Evolutionary conservation across 92 coral and sea anemone genomes (phyloP).

Genomic region (Actinernus sp.): DNA sequence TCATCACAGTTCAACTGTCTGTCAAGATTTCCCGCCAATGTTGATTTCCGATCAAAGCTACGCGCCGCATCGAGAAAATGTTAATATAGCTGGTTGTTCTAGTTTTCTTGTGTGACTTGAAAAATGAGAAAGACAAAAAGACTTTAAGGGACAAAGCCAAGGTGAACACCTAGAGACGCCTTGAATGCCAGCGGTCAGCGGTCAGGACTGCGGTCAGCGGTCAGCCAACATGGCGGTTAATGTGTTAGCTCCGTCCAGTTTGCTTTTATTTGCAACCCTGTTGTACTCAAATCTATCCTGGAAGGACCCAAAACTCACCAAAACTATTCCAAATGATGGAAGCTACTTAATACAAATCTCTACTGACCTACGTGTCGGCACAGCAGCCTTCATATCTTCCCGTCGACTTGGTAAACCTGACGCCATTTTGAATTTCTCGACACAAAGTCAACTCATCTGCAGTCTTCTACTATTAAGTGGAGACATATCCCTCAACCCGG

Average conservation of each 20-base stretch:
- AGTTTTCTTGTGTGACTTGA: too few species aligned
- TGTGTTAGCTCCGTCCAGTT: constrained; percentile 17
- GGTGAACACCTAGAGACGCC: too few species aligned
- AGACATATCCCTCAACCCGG: constrained; percentile 39
- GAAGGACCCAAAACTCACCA: constrained; percentile 30
- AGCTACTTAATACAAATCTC: constrained; percentile 26
- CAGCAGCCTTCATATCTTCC: constrained; percentile 20
- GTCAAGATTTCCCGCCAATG: too few species aligned
- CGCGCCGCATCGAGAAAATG: too few species aligned
- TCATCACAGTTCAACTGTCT: too few species aligned
- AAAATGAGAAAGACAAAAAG: too few species aligned
- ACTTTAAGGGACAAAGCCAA: too few species aligned
- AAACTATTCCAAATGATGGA: constrained; percentile 24
- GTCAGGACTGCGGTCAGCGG: too few species aligned
- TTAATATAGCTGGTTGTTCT: too few species aligned
- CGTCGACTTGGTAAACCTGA: constrained; percentile 24
- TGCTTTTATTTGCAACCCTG: constrained; percentile 17
- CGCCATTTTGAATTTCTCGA: constrained; percentile 18
- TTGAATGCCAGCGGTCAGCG: too few species aligned
- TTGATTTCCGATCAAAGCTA: too few species aligned
- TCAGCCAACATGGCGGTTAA: constrained; percentile 38
- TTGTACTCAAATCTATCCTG: constrained; percentile 17
- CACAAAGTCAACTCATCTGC: constrained; percentile 4
- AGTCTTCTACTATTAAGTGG: constrained; percentile 40
- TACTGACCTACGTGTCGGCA: constrained; percentile 24